A percentile compares a stretch with the other conserved stretches of the same genome.
phyloP scores from a whole-genome alignment of 2,797 vertebrate species.

The Sebastes cheni region DNA sequence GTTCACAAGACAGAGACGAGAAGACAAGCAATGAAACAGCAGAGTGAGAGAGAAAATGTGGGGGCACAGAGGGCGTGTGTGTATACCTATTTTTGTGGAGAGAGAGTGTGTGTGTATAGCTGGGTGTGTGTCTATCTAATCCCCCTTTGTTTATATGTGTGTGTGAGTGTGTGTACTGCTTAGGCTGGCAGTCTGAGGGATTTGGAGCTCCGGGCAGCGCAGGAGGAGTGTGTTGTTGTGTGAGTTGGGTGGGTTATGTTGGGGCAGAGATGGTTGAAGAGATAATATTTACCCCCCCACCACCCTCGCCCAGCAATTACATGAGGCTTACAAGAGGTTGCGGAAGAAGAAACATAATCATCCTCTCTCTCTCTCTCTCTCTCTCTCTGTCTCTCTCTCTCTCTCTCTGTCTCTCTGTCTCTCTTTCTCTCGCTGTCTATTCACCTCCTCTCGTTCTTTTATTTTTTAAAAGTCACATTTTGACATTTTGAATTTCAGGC shows the following conservation, averaged over 20 bases:
- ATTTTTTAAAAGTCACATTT: constrained; percentile 28
- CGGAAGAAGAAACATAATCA: constrained; percentile 69
- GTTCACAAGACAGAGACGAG: constrained; percentile 36
- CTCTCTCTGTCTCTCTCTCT: constrained; percentile 16
- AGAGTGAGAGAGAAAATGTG: constrained; percentile 36
- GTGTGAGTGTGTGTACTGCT: constrained; percentile 73
- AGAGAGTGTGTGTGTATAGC: constrained; percentile 18
- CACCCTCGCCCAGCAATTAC: constrained; percentile 74
- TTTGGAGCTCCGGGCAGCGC: constrained; percentile 66
- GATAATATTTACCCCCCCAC: constrained; percentile 75
- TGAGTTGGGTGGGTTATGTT: constrained; percentile 39
- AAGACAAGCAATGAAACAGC: constrained; percentile 33
- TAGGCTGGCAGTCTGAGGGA: constrained; percentile 82
- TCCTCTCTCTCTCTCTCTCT: constrained; percentile 32
- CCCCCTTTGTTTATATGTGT: constrained; percentile 52
- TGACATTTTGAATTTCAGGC: constrained; percentile 29
- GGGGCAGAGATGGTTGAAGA: constrained; percentile 65
- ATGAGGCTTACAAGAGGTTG: constrained; percentile 60
- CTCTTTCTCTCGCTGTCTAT: constrained; percentile 7
- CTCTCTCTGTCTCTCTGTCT: constrained; percentile 12
- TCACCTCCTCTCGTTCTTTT: constrained; percentile 12
- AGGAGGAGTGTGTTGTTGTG: constrained; percentile 8
- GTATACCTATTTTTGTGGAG: constrained; percentile 43
- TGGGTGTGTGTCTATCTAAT: constrained; percentile 68
- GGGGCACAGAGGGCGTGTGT: constrained; percentile 40